Percentiles rank a stretch among this genome's conserved stretches.
phyloP scores from a whole-genome alignment of 23 tunicate genomes.

The Aplidium turbinatum region DNA sequence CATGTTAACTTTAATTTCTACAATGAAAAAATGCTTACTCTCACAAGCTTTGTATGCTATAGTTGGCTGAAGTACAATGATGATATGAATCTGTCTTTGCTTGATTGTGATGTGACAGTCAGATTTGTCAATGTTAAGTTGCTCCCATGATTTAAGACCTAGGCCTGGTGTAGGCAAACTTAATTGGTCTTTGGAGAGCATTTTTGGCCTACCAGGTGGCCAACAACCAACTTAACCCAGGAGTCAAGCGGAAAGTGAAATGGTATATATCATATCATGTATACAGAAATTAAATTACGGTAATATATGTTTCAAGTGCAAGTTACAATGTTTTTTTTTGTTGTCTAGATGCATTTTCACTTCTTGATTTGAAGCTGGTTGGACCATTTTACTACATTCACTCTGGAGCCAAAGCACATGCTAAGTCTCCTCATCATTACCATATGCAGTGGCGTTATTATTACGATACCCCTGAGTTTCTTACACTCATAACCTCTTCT shows the following conservation, averaged over 20 bases:
- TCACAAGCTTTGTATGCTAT: too few relatives aligned
- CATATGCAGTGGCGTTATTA: conserved; percentile 85
- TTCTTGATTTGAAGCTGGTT: conserved; percentile 45
- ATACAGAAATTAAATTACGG: neutral
- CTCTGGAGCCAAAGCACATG: conserved; percentile 1
- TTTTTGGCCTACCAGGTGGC: too few relatives aligned
- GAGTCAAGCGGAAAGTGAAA: too few relatives aligned
- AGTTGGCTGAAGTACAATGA: too few relatives aligned
- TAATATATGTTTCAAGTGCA: neutral
- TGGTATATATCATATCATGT: too few relatives aligned
- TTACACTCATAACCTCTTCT: conserved; percentile 45
- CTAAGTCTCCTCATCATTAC: conserved; percentile 16
- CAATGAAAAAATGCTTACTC: too few relatives aligned
- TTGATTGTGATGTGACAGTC: too few relatives aligned
- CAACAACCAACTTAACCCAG: too few relatives aligned
- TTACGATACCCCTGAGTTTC: conserved; percentile 80
- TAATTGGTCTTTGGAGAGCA: too few relatives aligned
- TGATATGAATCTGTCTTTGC: too few relatives aligned
- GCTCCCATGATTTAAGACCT: neutral
- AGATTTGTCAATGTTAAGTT: neutral
- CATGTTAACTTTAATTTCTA: too few relatives aligned
- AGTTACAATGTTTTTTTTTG: neutral
- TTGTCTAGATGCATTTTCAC: conserved; percentile 32
- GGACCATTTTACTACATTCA: conserved; percentile 75
- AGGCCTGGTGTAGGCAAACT: too few relatives aligned